Percentiles rank a stretch among this genome's conserved stretches.
phyloP scores from a whole-genome alignment of 2,113 vertebrate species.

The Mola mola region DNA sequence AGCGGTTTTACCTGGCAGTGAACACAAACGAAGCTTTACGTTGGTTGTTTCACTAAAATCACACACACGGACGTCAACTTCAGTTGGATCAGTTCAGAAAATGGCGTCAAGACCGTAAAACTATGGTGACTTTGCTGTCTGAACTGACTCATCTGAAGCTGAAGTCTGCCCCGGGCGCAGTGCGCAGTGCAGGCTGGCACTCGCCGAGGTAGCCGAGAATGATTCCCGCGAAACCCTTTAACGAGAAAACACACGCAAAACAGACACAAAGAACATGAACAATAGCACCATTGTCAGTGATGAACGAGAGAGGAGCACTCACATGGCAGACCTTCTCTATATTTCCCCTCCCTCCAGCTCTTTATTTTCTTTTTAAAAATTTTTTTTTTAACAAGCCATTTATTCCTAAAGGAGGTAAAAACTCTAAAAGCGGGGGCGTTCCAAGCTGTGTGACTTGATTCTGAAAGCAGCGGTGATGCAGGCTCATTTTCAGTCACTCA shows the following conservation, averaged over 20 bases:
- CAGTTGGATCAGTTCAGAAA: slow-evolving; percentile 12
- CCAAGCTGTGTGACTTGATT: slow-evolving; percentile 14
- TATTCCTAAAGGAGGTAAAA: slow-evolving; percentile 33
- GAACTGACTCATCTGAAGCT: slow-evolving; percentile 9
- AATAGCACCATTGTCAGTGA: slow-evolving; percentile 87
- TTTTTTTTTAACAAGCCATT: slow-evolving; percentile 8
- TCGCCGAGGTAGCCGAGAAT: slow-evolving; percentile 86
- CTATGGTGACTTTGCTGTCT: not conserved
- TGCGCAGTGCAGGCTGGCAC: slow-evolving; percentile 35
- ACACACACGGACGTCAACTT: not conserved
- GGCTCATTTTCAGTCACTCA: slow-evolving; percentile 63
- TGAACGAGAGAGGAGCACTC: slow-evolving; percentile 52
- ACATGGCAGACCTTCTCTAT: slow-evolving; percentile 40
- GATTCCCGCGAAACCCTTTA: slow-evolving; percentile 56
- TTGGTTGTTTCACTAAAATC: not conserved
- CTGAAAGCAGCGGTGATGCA: slow-evolving; percentile 24
- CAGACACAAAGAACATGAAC: slow-evolving; percentile 68
- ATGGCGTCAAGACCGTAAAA: not conserved
- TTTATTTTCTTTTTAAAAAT: too few species aligned
- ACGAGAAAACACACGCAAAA: slow-evolving; percentile 42
- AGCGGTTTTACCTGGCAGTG: not conserved
- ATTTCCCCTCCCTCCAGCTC: slow-evolving; percentile 32
- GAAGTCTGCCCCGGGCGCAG: not conserved
- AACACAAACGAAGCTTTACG: not conserved
- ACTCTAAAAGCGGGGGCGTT: slow-evolving; percentile 9